Percentiles rank a stretch among this genome's conserved stretches.
phyloP scores from a whole-genome alignment of 2,113 vertebrate species.

The Pithys albifrons region DNA sequence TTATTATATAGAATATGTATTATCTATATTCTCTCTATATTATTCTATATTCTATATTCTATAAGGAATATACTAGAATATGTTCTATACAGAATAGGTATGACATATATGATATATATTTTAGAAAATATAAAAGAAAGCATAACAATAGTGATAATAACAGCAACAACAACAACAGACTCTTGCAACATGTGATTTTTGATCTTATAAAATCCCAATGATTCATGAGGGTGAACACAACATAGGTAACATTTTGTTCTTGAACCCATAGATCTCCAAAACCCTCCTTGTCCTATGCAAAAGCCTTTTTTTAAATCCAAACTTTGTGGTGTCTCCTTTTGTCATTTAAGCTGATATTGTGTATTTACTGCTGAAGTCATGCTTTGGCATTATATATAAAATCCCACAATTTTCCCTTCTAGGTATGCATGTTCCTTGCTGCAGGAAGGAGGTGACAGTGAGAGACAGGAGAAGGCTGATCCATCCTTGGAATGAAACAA shows the following conservation, averaged over 20 bases:
- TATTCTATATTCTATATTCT: neutral
- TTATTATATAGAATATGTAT: neutral
- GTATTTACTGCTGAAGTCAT: neutral
- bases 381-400: neutral
- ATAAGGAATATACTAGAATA: neutral
- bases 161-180: neutral
- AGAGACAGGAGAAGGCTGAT: neutral
- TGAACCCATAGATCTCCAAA: neutral
- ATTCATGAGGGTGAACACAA: neutral
- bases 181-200: neutral
- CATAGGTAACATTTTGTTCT: fast-evolving
- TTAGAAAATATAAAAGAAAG: neutral
- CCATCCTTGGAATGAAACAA: neutral
- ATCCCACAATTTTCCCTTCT: neutral
- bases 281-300: neutral
- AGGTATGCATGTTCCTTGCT: neutral
- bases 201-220: neutral
- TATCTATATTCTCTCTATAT: neutral
- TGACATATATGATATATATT: neutral
- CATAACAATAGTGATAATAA: neutral
- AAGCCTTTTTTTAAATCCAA: neutral
- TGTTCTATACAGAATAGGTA: neutral
- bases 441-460: neutral
- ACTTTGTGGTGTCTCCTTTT: neutral
- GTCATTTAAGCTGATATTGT: neutral